phyloP scores from a whole-genome alignment of 2,113 vertebrate genomes.

The Chloropsis hardwickii region DNA sequence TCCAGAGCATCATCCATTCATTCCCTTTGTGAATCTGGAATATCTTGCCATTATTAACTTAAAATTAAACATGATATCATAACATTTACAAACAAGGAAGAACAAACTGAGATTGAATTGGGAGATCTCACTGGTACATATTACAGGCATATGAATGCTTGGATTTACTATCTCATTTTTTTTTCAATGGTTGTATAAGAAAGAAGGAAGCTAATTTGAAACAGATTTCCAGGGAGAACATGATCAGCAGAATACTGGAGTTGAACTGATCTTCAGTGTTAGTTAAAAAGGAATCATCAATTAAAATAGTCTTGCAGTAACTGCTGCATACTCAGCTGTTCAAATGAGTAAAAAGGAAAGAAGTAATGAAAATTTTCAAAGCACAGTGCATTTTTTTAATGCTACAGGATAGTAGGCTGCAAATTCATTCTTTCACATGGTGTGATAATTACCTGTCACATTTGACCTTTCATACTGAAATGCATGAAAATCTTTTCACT shows the following conservation, averaged over 20 bases:
- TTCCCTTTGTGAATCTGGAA: background rate
- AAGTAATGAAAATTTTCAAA: background rate
- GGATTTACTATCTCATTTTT: background rate
- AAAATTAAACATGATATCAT: background rate
- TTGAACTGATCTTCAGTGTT: background rate
- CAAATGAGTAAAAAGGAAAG: background rate
- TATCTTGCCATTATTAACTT: background rate
- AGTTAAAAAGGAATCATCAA: background rate
- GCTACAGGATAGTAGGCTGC: background rate
- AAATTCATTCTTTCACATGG: background rate
- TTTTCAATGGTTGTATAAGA: background rate
- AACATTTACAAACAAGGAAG: background rate
- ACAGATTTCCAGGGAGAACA: background rate
- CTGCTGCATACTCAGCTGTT: background rate
- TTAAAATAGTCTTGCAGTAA: background rate
- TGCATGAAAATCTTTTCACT: background rate
- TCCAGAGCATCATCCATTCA: background rate
- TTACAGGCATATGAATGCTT: background rate
- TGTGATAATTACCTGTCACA: background rate
- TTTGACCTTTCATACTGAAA: background rate
- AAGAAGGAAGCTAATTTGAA: background rate
- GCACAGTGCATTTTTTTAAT: background rate
- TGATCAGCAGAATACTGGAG: background rate
- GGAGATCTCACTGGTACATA: background rate
- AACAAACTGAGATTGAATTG: background rate